Percentiles rank a stretch among this genome's conserved stretches.
These are phyloP conservation scores for Pseudanteris insignis DNA, from an alignment of 2,888 invertebrate species.

Conservation along the genomic window DNA sequence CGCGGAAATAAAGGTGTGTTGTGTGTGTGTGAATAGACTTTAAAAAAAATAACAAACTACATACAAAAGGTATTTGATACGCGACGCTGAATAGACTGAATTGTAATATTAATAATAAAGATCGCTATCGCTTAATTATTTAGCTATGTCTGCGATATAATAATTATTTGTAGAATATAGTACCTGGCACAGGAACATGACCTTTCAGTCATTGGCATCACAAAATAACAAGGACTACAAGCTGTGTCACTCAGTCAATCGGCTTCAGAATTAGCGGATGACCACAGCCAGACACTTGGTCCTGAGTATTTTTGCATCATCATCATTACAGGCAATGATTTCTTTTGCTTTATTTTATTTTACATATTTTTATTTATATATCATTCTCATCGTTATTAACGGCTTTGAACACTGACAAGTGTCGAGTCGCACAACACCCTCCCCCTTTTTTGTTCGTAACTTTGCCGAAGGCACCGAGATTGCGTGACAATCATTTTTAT, in stretches of 20 bases:
- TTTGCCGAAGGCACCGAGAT: constrained; percentile 43
- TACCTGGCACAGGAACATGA: constrained; percentile 68
- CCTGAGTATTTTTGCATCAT: constrained; percentile 66
- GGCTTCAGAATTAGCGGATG: constrained; percentile 53
- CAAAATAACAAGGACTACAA: constrained; percentile 66
- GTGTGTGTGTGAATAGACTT: constrained; percentile 62
- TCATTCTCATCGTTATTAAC: constrained; percentile 42
- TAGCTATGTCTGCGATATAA: constrained; percentile 55
- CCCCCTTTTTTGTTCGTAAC: constrained; percentile 23
- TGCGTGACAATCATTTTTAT: constrained; percentile 27
- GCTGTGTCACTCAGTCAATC: constrained; percentile 57
- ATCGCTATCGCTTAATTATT: constrained; percentile 50
- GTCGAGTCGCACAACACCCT: constrained; percentile 34
- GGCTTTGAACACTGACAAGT: constrained; percentile 46
- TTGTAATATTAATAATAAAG: constrained; percentile 28
- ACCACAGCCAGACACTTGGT: constrained; percentile 66
- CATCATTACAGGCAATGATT: constrained; percentile 43
- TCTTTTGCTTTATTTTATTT: constrained; percentile 35
- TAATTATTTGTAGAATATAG: constrained; percentile 61
- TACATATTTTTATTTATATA: constrained; percentile 37
- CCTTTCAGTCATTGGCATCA: constrained; percentile 66
- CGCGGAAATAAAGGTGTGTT: constrained; percentile 54
- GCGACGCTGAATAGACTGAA: constrained; percentile 56
- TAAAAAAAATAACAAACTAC: constrained; percentile 67
- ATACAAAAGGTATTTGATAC: constrained; percentile 62